Conservation (phyloP, 1,140 invertebrate genomes). For the Bicyclus anynana region DNA sequence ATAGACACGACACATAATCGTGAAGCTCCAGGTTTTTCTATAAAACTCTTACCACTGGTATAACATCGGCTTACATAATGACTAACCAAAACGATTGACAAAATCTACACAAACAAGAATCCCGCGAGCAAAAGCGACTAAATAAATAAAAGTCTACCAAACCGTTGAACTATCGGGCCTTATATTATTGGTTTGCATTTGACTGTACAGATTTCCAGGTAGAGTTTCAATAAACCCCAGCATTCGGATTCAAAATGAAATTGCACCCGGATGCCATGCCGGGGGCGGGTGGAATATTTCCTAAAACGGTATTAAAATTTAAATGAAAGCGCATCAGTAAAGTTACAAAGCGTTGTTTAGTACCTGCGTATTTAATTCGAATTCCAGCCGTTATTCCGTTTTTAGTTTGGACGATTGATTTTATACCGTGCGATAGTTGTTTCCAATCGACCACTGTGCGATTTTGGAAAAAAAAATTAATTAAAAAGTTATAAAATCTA, state of each 20-base stretch:
- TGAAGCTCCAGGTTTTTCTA: too few relatives aligned
- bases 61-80: too few relatives aligned
- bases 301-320: slow-evolving; percentile 16
- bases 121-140: too few relatives aligned
- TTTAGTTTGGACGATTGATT: slow-evolving; percentile 2
- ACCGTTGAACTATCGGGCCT: too few relatives aligned
- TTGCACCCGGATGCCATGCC: slow-evolving; percentile 5
- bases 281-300: slow-evolving; percentile 8
- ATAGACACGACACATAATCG: too few relatives aligned
- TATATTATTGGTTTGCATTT: not conserved
- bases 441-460: not conserved
- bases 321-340: slow-evolving; percentile 15
- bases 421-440: not conserved
- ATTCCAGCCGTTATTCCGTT: slow-evolving; percentile 5
- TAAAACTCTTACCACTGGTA: too few relatives aligned
- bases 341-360: slow-evolving; percentile 16
- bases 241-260: slow-evolving; percentile 2
- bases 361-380: slow-evolving; percentile 17
- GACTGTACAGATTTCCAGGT: not conserved
- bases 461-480: too few relatives aligned
- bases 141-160: too few relatives aligned
- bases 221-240: not conserved
- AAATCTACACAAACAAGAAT: too few relatives aligned
- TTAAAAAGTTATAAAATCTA: too few relatives aligned
- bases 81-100: too few relatives aligned